Evolutionary conservation across 2,797 vertebrate species (phyloP).

Genomic region (Carapus acus): DNA sequence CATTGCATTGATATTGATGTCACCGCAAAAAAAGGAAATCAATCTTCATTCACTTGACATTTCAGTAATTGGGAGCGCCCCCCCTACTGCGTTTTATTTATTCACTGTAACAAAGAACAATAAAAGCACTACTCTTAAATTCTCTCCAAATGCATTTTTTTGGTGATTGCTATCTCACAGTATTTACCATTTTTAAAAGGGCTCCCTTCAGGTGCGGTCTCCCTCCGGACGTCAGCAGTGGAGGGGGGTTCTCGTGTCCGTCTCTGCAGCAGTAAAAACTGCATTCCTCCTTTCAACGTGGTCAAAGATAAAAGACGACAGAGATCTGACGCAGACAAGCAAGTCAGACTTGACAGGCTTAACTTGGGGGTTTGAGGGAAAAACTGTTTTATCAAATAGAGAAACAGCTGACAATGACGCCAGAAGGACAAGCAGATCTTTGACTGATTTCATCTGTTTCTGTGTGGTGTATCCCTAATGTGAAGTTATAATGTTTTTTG

Average conservation of each 20-base stretch:
- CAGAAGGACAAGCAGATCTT: slow-evolving; percentile 29
- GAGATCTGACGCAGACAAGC: slow-evolving; percentile 46
- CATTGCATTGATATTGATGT: background rate
- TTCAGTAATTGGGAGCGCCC: background rate
- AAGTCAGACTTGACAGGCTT: slow-evolving; percentile 34
- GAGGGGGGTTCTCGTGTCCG: slow-evolving; percentile 61
- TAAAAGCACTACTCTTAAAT: slow-evolving; percentile 38
- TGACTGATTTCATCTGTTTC: background rate
- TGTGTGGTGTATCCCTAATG: no score
- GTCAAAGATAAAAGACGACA: slow-evolving; percentile 62
- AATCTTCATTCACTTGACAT: background rate
- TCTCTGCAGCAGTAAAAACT: slow-evolving; percentile 58
- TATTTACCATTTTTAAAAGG: slow-evolving; percentile 37
- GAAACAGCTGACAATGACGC: slow-evolving; percentile 11
- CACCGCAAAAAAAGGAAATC: background rate
- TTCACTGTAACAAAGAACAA: slow-evolving; percentile 18
- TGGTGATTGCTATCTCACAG: slow-evolving; percentile 40
- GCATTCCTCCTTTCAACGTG: slow-evolving; percentile 62
- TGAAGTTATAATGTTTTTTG: no score
- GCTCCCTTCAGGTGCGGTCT: slow-evolving; percentile 51
- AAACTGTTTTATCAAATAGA: no score
- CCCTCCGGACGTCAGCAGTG: slow-evolving; percentile 49
- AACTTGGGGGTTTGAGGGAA: no score
- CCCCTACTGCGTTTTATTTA: slow-evolving; percentile 12
- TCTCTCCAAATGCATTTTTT: slow-evolving; percentile 30